Conservation (phyloP, 2,797 vertebrate genomes). For the Heteromormyrus szaboi region DNA sequence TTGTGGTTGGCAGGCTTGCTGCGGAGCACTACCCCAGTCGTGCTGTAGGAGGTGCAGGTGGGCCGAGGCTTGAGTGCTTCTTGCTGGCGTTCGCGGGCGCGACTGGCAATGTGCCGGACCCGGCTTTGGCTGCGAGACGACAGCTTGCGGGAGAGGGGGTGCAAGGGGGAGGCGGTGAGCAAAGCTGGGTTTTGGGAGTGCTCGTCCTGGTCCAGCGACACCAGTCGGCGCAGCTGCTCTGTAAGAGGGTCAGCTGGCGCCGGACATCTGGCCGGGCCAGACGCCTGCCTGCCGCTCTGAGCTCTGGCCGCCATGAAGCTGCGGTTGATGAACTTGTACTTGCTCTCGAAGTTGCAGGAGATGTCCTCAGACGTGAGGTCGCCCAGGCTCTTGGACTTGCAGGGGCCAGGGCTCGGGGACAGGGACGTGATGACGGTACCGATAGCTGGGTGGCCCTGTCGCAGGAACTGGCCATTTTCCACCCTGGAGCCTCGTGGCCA, state of each 20-base stretch:
- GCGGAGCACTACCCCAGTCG: constrained; percentile 70
- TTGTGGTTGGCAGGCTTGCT: constrained; percentile 63
- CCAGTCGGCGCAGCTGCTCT: constrained; percentile 80
- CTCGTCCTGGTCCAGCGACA: constrained; percentile 79
- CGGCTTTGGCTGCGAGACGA: constrained; percentile 94
- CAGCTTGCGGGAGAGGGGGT: constrained; percentile 75
- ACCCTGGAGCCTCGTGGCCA: constrained; percentile 20
- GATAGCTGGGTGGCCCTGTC: constrained; percentile 21
- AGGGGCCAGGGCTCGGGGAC: constrained; percentile 54
- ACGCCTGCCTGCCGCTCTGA: constrained; percentile 57
- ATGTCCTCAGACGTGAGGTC: constrained; percentile 97
- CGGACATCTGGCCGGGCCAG: constrained; percentile 42
- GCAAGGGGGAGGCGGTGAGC: constrained; percentile 47
- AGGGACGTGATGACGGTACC: constrained; percentile 16
- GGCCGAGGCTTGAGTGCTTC: constrained; percentile 71
- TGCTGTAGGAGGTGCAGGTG: constrained; percentile 25
- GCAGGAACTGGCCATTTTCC: constrained; percentile 3
- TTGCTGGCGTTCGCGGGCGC: constrained; percentile 86
- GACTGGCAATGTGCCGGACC: constrained; percentile 90
- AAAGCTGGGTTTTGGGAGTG: constrained; percentile 27
- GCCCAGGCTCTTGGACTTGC: constrained; percentile 93
- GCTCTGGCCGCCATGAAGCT: constrained; percentile 78
- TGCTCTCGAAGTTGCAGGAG: constrained; percentile 92
- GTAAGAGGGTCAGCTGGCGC: constrained; percentile 78
- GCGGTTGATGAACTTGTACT: constrained; percentile 89